A percentile compares a stretch with the other conserved stretches of the same genome.
Evolutionary conservation across 1,140 invertebrate genomes (phyloP).

Genomic region (Drosophila eugracilis): DNA sequence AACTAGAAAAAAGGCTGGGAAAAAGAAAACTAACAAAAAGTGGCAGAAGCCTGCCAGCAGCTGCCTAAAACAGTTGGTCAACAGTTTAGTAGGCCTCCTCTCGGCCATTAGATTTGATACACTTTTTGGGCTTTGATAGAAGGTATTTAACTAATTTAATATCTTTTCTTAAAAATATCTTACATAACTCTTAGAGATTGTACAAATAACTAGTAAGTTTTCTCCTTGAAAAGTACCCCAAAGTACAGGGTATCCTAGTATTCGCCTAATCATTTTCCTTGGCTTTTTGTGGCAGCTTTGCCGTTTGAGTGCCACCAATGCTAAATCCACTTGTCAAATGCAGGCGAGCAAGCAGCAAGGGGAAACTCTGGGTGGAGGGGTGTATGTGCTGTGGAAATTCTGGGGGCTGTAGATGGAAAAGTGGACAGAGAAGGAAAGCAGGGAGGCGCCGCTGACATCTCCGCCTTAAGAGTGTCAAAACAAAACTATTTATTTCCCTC

Average conservation of each 20-base stretch:
- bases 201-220: too few species aligned
- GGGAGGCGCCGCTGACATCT: slow-evolving; percentile 36
- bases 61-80: slow-evolving; percentile 40
- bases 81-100: slow-evolving; percentile 19
- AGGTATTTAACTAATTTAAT: too few species aligned
- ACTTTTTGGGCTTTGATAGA: not conserved
- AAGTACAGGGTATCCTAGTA: slow-evolving; percentile 2
- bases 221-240: too few species aligned
- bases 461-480: slow-evolving; percentile 61
- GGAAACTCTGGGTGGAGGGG: not conserved
- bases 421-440: slow-evolving; percentile 13
- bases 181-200: too few species aligned
- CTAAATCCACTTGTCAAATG: slow-evolving; percentile 63
- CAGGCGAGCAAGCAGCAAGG: slow-evolving; percentile 23
- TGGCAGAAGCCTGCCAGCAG: slow-evolving; percentile 30
- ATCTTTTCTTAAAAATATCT: too few species aligned
- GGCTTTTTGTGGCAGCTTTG: slow-evolving; percentile 1
- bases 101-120: too few species aligned
- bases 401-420: slow-evolving; percentile 26
- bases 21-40: slow-evolving; percentile 31
- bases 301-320: slow-evolving; percentile 33
- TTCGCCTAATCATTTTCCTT: not conserved
- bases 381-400: slow-evolving; percentile 4
- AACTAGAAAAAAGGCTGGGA: not conserved
- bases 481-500: slow-evolving; percentile 62